Evolutionary conservation across 2,113 vertebrate species (phyloP).

Genomic region (Cyanistes caeruleus): DNA sequence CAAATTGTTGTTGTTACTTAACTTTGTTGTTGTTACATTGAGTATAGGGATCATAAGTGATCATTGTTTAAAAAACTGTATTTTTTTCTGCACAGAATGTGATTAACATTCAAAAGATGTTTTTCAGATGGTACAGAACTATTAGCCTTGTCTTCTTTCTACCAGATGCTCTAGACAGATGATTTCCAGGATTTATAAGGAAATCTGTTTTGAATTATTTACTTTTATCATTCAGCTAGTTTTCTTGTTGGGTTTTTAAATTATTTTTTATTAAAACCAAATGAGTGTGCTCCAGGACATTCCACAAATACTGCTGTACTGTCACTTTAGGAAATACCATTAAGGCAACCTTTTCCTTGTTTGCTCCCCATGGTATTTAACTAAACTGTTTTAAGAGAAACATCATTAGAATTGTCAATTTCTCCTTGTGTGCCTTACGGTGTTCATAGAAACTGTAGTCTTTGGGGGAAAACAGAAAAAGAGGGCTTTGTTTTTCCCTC

Average conservation of each 20-base stretch:
- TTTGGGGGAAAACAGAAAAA: neutral
- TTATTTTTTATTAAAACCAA: slow-evolving; percentile 54
- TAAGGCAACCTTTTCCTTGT: neutral
- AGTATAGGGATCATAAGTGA: neutral
- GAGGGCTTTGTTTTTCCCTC: neutral
- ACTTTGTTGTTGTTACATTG: neutral
- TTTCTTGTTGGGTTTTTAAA: neutral
- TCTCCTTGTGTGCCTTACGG: neutral
- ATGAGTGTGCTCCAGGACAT: slow-evolving; percentile 41
- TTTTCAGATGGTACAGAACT: neutral
- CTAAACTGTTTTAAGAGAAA: slow-evolving; percentile 18
- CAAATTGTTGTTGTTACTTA: neutral
- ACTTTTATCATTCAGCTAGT: slow-evolving; percentile 30
- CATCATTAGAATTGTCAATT: slow-evolving; percentile 16
- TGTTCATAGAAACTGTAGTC: neutral
- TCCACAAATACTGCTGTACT: slow-evolving; percentile 39
- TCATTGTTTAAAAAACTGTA: neutral
- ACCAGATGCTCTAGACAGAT: neutral
- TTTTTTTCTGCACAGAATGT: neutral
- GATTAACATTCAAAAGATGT: neutral
- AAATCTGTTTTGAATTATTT: slow-evolving; percentile 39
- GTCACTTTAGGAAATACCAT: slow-evolving; percentile 37
- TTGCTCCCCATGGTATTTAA: slow-evolving; percentile 44
- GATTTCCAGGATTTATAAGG: neutral
- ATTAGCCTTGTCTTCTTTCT: neutral